phyloP scores from a whole-genome alignment of 2,888 invertebrate species.

The Drosophila vallismaia region DNA sequence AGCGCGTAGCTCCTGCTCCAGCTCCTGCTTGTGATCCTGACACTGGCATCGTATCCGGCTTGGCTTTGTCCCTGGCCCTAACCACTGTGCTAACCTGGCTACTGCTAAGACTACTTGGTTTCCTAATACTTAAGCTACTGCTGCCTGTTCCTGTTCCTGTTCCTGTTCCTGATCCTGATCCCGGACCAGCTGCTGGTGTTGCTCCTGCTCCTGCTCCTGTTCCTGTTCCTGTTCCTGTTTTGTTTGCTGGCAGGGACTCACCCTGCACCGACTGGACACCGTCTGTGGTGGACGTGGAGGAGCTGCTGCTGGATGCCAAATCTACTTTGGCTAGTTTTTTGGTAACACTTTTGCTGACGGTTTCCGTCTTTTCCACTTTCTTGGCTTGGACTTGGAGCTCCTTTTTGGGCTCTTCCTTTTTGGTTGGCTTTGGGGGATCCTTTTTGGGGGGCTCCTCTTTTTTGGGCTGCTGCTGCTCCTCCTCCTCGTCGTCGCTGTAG shows the following conservation, averaged over 20 bases:
- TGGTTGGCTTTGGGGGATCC: conserved; percentile 7
- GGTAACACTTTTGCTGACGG: conserved; percentile 44
- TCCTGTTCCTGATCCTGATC: conserved; percentile 3
- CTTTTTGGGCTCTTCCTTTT: conserved; percentile 40
- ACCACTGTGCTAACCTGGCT: conserved; percentile 56
- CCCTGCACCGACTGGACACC: conserved; percentile 84
- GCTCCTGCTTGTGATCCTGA: conserved; percentile 15
- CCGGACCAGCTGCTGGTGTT: conserved; percentile 18
- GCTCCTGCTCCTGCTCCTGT: conserved; percentile 8
- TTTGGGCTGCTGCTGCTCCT: conserved; percentile 11
- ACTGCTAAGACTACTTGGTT: conserved; percentile 59
- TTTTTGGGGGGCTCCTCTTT: conserved; percentile 47
- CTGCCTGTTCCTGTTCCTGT: conserved; percentile 30
- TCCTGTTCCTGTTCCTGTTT: conserved; percentile 19
- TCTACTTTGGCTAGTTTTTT: conserved; percentile 64
- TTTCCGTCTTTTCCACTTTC: conserved; percentile 17
- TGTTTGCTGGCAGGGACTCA: conserved; percentile 88
- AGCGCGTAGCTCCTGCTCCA: conserved; percentile 38
- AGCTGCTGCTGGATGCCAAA: conserved; percentile 45
- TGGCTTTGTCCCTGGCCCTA: conserved; percentile 52
- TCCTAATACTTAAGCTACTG: conserved; percentile 61
- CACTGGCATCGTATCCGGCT: conserved; percentile 34
- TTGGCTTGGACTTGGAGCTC: conserved; percentile 37
- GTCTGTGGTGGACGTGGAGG: conserved; percentile 45
- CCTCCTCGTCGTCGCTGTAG: conserved; percentile 70